Conservation (phyloP, 2,113 vertebrate species). For the Coregonus clupeaformis region DNA sequence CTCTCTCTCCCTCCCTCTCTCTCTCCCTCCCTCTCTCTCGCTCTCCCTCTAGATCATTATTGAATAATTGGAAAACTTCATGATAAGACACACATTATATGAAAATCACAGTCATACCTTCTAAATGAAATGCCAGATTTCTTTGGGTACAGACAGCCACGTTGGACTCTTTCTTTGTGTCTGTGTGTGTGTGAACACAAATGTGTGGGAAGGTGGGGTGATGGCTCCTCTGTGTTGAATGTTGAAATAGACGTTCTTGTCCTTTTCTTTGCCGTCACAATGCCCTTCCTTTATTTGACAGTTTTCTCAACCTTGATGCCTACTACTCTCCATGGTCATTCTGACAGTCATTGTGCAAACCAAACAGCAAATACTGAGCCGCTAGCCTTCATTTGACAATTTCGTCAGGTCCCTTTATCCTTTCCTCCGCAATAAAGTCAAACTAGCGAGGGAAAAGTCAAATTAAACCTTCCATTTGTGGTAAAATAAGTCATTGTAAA, state of each 20-base stretch:
- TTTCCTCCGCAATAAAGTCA: slow-evolving; percentile 47
- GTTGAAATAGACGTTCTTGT: background rate
- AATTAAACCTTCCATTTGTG: slow-evolving; percentile 52
- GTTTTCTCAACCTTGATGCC: slow-evolving; percentile 5
- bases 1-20: background rate
- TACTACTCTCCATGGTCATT: background rate
- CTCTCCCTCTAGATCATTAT: slow-evolving; percentile 74
- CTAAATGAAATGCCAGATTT: slow-evolving; percentile 66
- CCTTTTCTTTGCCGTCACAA: background rate
- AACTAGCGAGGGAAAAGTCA: slow-evolving; percentile 43
- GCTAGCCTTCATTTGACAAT: slow-evolving; percentile 49
- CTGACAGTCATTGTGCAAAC: slow-evolving; percentile 28
- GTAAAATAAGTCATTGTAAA: background rate
- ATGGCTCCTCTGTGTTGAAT: background rate
- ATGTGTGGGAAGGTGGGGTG: background rate
- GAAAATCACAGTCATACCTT: slow-evolving; percentile 74
- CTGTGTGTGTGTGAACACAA: slow-evolving; percentile 7
- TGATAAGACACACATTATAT: slow-evolving; percentile 75
- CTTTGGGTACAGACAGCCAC: slow-evolving; percentile 32
- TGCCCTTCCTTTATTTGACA: slow-evolving; percentile 3
- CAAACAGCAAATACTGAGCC: slow-evolving; percentile 48
- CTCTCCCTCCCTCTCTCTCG: slow-evolving; percentile 21
- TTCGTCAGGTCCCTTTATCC: slow-evolving; percentile 49
- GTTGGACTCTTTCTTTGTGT: background rate
- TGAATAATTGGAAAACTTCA: slow-evolving; percentile 75